phyloP scores from a whole-genome alignment of 2,888 invertebrate species.

The Clivina fossor region DNA sequence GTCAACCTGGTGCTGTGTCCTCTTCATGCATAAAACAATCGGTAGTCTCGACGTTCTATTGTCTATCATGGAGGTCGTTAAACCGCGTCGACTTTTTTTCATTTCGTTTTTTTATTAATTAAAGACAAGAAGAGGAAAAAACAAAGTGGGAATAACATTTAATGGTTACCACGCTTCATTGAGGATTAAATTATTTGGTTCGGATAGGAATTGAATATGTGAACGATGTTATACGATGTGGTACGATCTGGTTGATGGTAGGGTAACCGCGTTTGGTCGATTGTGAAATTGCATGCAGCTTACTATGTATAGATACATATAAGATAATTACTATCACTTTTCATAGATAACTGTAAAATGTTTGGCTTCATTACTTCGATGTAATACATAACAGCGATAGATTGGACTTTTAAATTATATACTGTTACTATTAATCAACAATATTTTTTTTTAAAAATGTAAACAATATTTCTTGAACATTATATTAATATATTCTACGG shows the following conservation, averaged over 20 bases:
- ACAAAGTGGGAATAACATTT: conserved; percentile 17
- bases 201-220: too few species aligned
- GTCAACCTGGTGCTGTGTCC: too few species aligned
- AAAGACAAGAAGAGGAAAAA: too few species aligned
- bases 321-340: conserved; percentile 27
- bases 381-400: too few species aligned
- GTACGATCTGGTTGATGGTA: too few species aligned
- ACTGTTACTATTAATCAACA: too few species aligned
- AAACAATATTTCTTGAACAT: conserved; percentile 4
- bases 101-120: conserved; percentile 34
- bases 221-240: too few species aligned
- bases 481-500: too few species aligned
- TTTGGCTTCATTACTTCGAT: background rate
- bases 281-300: conserved; percentile 27
- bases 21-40: conserved; percentile 12
- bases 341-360: conserved; percentile 23
- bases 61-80: conserved; percentile 23
- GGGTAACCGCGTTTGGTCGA: conserved; percentile 21
- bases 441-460: conserved; percentile 7
- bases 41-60: conserved; percentile 8
- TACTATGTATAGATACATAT: background rate
- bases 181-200: too few species aligned
- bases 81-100: conserved; percentile 23
- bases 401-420: too few species aligned
- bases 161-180: conserved; percentile 16